phyloP scores from a whole-genome alignment of 2,797 vertebrate species.

The Malacoraja senta region DNA sequence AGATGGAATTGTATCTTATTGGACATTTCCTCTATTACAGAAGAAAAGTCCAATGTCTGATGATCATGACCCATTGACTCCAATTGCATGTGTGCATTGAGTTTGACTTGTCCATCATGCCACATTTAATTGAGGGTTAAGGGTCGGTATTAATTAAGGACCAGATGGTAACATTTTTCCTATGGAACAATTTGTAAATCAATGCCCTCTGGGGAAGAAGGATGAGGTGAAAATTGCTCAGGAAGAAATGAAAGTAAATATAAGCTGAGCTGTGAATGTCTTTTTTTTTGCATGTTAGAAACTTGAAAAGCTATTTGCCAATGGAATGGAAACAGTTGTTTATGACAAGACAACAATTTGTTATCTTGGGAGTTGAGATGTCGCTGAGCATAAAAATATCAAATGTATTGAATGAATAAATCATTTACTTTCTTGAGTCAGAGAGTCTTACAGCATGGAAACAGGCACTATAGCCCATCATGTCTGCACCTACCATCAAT shows the following conservation, averaged over 20 bases:
- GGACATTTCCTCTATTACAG: too few species aligned
- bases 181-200: not conserved
- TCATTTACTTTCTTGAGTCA: not conserved
- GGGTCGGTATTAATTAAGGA: not conserved
- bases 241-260: not conserved
- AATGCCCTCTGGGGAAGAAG: not conserved
- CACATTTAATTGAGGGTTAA: not conserved
- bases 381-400: not conserved
- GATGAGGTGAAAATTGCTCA: not conserved
- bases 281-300: slow-evolving; percentile 28
- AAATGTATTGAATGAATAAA: not conserved
- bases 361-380: not conserved
- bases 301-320: slow-evolving; percentile 48
- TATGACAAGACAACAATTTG: not conserved
- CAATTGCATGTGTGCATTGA: not conserved
- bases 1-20: too few species aligned
- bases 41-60: too few species aligned
- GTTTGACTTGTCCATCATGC: not conserved
- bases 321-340: slow-evolving; percentile 43
- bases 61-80: not conserved
- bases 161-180: not conserved
- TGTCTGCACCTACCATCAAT: too few species aligned
- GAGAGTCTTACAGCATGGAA: too few species aligned
- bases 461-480: too few species aligned
- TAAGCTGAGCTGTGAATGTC: not conserved